Percentiles rank a stretch among this genome's conserved stretches.
Conservation (phyloP, 1,140 invertebrate genomes). For the Microplitis mediator region DNA sequence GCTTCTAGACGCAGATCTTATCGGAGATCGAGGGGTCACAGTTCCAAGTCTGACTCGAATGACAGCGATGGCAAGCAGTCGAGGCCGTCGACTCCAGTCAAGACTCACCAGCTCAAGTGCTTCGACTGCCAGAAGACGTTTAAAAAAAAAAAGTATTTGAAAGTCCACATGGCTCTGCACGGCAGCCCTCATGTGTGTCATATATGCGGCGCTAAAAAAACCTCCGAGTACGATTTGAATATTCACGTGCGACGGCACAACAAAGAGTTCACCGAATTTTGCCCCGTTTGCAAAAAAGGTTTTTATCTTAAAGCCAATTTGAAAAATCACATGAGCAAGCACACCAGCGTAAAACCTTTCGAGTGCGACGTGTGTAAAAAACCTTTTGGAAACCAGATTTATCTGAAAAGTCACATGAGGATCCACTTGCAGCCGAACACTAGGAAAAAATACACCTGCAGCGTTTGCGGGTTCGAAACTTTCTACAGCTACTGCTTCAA, state of each 20-base stretch:
- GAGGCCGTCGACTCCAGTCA: neutral
- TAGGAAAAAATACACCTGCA: constrained; percentile 43
- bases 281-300: constrained; percentile 73
- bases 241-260: constrained; percentile 49
- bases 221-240: constrained; percentile 43
- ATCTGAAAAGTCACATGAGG: constrained; percentile 46
- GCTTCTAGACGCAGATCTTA: no score
- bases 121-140: constrained; percentile 68
- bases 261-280: constrained; percentile 57
- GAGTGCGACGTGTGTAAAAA: constrained; percentile 62
- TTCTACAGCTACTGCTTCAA: constrained; percentile 50
- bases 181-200: constrained; percentile 43
- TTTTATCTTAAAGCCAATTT: constrained; percentile 70
- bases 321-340: constrained; percentile 45
- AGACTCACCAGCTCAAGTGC: constrained; percentile 53
- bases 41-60: no score
- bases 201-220: constrained; percentile 45
- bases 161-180: constrained; percentile 43
- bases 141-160: constrained; percentile 49
- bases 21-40: no score
- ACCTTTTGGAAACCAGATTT: constrained; percentile 49
- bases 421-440: constrained; percentile 35
- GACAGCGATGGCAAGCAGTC: no score
- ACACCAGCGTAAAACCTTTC: constrained; percentile 43
- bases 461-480: constrained; percentile 44